Evolutionary conservation across 2,797 vertebrate genomes (phyloP).

Genomic region (Peromyscus melanophrys): DNA sequence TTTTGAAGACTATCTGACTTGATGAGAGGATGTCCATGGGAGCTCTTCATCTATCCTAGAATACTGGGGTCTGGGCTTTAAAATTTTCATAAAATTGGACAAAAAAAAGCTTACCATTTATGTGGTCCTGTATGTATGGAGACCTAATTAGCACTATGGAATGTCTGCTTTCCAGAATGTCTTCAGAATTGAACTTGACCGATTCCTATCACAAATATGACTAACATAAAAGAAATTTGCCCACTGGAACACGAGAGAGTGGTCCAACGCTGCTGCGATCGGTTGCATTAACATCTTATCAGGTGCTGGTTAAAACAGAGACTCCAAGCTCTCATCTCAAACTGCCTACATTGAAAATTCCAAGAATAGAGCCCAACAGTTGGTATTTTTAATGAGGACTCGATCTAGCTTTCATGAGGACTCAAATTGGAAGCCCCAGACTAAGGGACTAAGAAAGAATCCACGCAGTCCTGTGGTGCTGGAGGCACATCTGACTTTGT

Average conservation of each 20-base stretch:
- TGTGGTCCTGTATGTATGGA: not conserved
- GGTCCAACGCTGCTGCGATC: not conserved
- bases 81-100: not conserved
- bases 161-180: not conserved
- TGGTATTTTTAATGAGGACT: constrained; percentile 53
- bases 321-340: not conserved
- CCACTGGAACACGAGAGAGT: not conserved
- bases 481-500: not conserved
- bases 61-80: not conserved
- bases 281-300: not conserved
- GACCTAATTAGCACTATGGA: not conserved
- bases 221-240: constrained; percentile 27
- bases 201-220: constrained; percentile 26
- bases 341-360: not conserved
- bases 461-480: not conserved
- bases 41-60: not conserved
- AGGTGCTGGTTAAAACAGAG: not conserved
- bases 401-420: not conserved
- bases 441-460: constrained; percentile 12
- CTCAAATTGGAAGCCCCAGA: constrained; percentile 4
- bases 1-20: not conserved
- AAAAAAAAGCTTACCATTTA: not conserved
- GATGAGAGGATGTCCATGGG: not conserved
- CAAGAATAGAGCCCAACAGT: not conserved
- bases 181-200: not conserved